Conservation (phyloP, 2,888 invertebrate species). For the Apodemia hepburni region DNA sequence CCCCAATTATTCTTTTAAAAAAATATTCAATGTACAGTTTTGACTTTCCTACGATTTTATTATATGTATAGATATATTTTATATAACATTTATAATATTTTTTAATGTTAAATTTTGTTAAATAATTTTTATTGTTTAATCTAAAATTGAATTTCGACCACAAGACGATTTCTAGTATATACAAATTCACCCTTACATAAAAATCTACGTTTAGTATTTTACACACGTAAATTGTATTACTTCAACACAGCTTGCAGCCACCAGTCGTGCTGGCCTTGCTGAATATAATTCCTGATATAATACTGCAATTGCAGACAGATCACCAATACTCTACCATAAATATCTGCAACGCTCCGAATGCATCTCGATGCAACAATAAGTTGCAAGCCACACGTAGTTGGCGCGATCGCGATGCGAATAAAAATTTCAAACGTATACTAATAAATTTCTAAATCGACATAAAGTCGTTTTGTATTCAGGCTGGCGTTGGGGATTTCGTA, state of each 20-base stretch:
- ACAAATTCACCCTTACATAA: not conserved
- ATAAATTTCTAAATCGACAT: constrained; percentile 77
- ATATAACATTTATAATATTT: too few relatives aligned
- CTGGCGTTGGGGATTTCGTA: constrained; percentile 50
- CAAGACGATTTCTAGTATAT: too few relatives aligned
- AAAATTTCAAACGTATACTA: constrained; percentile 60
- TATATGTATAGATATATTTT: too few relatives aligned
- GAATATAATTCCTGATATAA: constrained; percentile 15
- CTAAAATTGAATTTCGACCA: too few relatives aligned
- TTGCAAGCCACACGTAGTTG: constrained; percentile 40
- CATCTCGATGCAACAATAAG: constrained; percentile 58
- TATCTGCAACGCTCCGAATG: constrained; percentile 41
- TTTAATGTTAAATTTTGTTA: too few relatives aligned
- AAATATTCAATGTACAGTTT: too few relatives aligned
- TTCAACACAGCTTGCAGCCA: constrained; percentile 9
- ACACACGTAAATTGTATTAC: constrained; percentile 12
- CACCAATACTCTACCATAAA: constrained; percentile 35
- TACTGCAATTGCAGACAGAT: constrained; percentile 23
- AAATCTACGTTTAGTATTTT: not conserved
- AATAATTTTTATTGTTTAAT: too few relatives aligned
- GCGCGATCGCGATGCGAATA: constrained; percentile 52
- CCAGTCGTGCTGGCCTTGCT: not conserved
- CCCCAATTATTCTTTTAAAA: too few relatives aligned
- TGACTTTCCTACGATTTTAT: too few relatives aligned
- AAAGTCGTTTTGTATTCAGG: constrained; percentile 68